Evolutionary conservation across 2,888 invertebrate species (phyloP).

Genomic region (Cylloceria caligata): DNA sequence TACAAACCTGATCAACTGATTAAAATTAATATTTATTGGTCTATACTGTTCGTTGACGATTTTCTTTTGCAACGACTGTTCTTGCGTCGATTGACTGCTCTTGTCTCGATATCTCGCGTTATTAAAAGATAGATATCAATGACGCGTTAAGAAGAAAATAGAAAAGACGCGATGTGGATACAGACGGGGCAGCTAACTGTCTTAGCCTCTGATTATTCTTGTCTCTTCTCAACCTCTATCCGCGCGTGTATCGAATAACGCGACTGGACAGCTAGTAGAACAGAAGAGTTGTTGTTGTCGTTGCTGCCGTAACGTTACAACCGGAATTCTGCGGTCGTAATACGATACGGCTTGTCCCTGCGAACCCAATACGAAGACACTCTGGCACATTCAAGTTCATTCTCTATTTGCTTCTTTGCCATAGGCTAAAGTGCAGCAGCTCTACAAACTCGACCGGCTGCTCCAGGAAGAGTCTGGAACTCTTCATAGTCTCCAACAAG

Average conservation of each 20-base stretch:
- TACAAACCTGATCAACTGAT: background rate
- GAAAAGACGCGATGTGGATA: background rate
- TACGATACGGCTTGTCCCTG: constrained; percentile 45
- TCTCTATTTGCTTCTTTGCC: constrained; percentile 33
- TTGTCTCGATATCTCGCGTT: background rate
- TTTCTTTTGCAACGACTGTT: background rate
- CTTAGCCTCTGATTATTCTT: constrained; percentile 37
- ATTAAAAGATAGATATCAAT: constrained; percentile 1
- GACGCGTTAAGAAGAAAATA: background rate
- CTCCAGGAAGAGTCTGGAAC: constrained; percentile 91
- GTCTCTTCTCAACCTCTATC: background rate
- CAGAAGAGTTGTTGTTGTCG: constrained; percentile 45
- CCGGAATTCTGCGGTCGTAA: constrained; percentile 66
- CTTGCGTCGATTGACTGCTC: background rate
- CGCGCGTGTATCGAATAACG: constrained; percentile 50
- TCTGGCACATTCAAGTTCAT: constrained; percentile 11
- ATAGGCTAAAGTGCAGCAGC: constrained; percentile 91
- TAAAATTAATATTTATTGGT: too few species aligned
- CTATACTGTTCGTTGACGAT: too few species aligned
- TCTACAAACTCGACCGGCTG: constrained; percentile 90
- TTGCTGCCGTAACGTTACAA: constrained; percentile 59
- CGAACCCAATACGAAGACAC: constrained; percentile 15
- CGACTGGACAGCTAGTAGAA: constrained; percentile 17
- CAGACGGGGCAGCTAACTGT: constrained; percentile 1
- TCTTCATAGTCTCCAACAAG: constrained; percentile 90